phyloP scores from a whole-genome alignment of 1,140 invertebrate species.

The Drosophila miranda region DNA sequence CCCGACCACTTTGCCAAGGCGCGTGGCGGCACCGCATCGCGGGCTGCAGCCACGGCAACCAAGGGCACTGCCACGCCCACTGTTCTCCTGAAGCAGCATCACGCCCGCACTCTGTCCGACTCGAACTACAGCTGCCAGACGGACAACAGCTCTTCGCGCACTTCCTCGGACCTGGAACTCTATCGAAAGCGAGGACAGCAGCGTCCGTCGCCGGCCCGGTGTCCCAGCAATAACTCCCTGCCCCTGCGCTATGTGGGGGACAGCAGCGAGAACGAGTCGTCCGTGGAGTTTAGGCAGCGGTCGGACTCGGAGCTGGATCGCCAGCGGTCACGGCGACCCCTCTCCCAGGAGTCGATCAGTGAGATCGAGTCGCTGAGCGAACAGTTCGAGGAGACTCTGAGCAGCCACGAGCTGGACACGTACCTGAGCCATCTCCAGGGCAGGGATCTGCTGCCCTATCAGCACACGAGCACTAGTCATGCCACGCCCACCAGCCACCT shows the following conservation, averaged over 20 bases:
- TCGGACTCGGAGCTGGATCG: conserved; percentile 84
- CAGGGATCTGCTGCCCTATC: conserved; percentile 76
- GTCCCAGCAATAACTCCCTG: conserved; percentile 70
- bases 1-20: conserved; percentile 78
- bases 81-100: conserved; percentile 60
- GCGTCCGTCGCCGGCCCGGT: conserved; percentile 45
- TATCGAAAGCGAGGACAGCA: conserved; percentile 70
- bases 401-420: conserved; percentile 85
- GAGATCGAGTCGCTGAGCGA: conserved; percentile 86
- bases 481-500: conserved; percentile 53
- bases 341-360: conserved; percentile 87
- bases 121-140: conserved; percentile 81
- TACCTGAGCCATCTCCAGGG: conserved; percentile 86
- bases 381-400: conserved; percentile 84
- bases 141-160: conserved; percentile 78
- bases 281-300: conserved; percentile 84
- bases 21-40: conserved; percentile 32
- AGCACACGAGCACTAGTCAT: conserved; percentile 15
- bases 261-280: conserved; percentile 71
- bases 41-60: not conserved
- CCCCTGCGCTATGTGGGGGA: conserved; percentile 42
- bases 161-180: conserved; percentile 77
- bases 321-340: conserved; percentile 87
- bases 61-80: conserved; percentile 37
- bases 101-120: conserved; percentile 74